Evolutionary conservation across 2,113 vertebrate genomes (phyloP).

Genomic region (Heptranchias perlo): DNA sequence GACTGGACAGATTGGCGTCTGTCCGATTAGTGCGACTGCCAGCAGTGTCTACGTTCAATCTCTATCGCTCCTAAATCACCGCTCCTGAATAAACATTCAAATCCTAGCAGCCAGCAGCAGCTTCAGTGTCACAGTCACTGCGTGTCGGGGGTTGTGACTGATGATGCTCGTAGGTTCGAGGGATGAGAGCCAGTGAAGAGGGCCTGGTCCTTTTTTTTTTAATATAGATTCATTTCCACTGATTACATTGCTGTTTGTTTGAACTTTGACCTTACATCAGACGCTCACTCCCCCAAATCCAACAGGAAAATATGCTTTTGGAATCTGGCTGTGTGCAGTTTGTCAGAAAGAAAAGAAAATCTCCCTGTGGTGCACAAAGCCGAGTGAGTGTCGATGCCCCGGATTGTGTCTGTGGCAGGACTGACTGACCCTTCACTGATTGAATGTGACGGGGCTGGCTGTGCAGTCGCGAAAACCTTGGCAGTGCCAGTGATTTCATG

Average conservation of each 20-base stretch:
- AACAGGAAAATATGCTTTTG: not conserved
- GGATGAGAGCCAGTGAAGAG: not conserved
- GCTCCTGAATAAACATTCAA: not conserved
- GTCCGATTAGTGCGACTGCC: not conserved
- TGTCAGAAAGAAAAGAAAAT: not conserved
- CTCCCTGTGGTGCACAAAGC: not conserved
- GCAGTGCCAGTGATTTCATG: not conserved
- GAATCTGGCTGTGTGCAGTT: not conserved
- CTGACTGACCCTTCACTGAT: not conserved
- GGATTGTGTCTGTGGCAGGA: not conserved
- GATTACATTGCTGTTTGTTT: not conserved
- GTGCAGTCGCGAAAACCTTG: not conserved
- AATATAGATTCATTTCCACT: not conserved
- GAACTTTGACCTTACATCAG: not conserved
- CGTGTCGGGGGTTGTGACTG: not conserved
- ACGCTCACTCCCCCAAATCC: not conserved
- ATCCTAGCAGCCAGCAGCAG: not conserved
- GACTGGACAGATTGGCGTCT: not conserved
- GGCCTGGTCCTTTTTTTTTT: not conserved
- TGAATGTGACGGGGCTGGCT: not conserved
- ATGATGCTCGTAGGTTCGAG: not conserved
- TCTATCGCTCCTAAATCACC: not conserved
- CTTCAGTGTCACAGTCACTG: not conserved
- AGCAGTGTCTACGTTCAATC: not conserved
- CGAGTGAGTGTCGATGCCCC: not conserved